These are phyloP conservation scores for Cyrtodaria siliqua DNA, from an alignment of 2,888 invertebrate species.

Conservation along the genomic window DNA sequence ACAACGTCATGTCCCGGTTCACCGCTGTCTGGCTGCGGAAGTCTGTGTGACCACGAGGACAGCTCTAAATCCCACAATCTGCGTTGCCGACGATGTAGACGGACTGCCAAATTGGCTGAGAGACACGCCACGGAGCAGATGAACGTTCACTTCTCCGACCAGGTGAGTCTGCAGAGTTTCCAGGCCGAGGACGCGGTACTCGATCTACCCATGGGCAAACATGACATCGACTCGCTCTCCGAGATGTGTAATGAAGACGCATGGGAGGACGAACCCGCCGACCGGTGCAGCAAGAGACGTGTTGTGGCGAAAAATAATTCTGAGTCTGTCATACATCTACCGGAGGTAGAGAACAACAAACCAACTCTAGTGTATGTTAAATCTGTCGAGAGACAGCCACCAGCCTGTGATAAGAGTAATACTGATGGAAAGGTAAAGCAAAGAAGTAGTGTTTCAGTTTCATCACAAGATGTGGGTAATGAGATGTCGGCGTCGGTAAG, in stretches of 20 bases:
- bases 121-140: conserved; percentile 72
- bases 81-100: conserved; percentile 71
- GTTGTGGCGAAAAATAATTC: conserved; percentile 35
- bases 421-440: conserved; percentile 15
- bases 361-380: conserved; percentile 43
- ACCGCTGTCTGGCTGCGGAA: conserved; percentile 79
- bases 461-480: conserved; percentile 20
- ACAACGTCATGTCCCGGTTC: conserved; percentile 74
- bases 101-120: conserved; percentile 69
- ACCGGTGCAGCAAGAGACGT: conserved; percentile 17
- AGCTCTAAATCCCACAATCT: conserved; percentile 45
- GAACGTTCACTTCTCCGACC: conserved; percentile 72
- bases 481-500: conserved; percentile 26
- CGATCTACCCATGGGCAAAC: conserved; percentile 64
- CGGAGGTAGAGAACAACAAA: conserved; percentile 79
- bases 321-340: conserved; percentile 65
- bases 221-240: conserved; percentile 54
- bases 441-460: not conserved
- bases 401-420: conserved; percentile 7
- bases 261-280: conserved; percentile 24
- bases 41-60: conserved; percentile 69
- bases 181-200: conserved; percentile 69
- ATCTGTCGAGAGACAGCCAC: not conserved
- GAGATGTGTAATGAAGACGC: conserved; percentile 56
- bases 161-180: conserved; percentile 69